Base-by-base conservation (phyloP, 2,797 vertebrate genomes). In the Catharus ustulatus region DNA sequence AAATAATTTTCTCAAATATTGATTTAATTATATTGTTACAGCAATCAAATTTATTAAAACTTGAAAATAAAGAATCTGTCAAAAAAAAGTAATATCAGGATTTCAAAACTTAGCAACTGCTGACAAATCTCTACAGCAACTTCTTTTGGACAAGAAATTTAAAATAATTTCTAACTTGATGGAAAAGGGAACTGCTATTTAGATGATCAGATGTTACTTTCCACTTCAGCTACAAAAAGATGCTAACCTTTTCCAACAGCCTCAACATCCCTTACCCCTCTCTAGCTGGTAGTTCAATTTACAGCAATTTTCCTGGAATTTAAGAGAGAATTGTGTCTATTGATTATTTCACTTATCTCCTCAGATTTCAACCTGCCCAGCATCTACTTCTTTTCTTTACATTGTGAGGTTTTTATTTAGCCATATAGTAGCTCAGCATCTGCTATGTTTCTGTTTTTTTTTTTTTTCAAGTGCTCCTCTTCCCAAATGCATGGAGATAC, bases 1-100 rank as follows among this genome's bases (percentile, higher is more conserved):
- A 93, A 94, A 87, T 46, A 32, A 57, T 94, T 95, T 96, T 94
- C 68, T 88, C 57, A 81, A 90, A 94, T 83, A 94, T 32, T 90
- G 69, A 84, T 90, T 87, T 87, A 89, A 81, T 57, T 85, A 66
- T 51, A 69, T 57, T 84, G 29, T 77, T 77, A 62, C 66, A 90
- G 75, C 87, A 94, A 95, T 94, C 24, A 77, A 92, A 88, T 30
- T 77, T 63, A 58, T 87, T 84, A 84, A 58, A 95, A 89, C 19
- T 87, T 64, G 15, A 77, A 78, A 84, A 77, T 55, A 67, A 95
- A 43, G 1, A 29, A 5, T 74, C 64, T 90, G 20, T 57, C 73
- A 95, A 95, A 91, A 91, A 91, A 75, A 58, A 12, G 26, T 54
- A 62, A n/a, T 40, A 6, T 11, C 51, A 22, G 43, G 49, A 68